phyloP scores from a whole-genome alignment of 2,113 vertebrate genomes.

The Triplophysa rosa region DNA sequence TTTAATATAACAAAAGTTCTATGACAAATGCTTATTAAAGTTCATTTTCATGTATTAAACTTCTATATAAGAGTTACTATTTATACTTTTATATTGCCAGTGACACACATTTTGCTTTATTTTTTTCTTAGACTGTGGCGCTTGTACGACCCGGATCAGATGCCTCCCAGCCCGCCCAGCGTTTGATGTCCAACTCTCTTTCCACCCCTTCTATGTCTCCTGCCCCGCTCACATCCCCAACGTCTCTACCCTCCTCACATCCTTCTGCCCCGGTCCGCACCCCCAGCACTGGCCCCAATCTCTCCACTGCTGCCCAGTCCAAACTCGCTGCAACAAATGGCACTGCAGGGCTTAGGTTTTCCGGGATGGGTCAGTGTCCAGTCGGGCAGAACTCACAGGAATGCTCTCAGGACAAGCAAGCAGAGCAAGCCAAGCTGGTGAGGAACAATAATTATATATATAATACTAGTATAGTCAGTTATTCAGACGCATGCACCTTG shows the following conservation, averaged over 20 bases:
- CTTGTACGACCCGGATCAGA: conserved; percentile 82
- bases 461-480: too few species aligned
- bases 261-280: conserved; percentile 78
- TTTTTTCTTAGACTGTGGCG: conserved; percentile 76
- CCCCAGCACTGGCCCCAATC: conserved; percentile 73
- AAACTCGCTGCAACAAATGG: conserved; percentile 83
- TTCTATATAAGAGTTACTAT: too few species aligned
- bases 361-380: conserved; percentile 78
- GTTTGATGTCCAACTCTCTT: conserved; percentile 75
- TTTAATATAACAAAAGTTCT: too few species aligned
- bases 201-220: conserved; percentile 75
- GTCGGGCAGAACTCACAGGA: conserved; percentile 77
- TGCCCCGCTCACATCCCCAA: conserved; percentile 66
- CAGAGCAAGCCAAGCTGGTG: conserved; percentile 92
- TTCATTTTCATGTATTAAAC: too few species aligned
- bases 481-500: too few species aligned
- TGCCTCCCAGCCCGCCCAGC: conserved; percentile 77
- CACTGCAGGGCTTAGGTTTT: conserved; percentile 77
- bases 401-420: conserved; percentile 87
- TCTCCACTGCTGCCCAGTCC: conserved; percentile 80
- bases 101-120: neutral
- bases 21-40: too few species aligned
- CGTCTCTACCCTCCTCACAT: conserved; percentile 71
- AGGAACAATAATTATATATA: conserved; percentile 39
- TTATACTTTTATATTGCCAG: neutral